Evolutionary conservation across 2,888 invertebrate genomes (phyloP), one percentile per base, ranked within the genome.

Genomic region (Zygothrica quintamaculata): DNA sequence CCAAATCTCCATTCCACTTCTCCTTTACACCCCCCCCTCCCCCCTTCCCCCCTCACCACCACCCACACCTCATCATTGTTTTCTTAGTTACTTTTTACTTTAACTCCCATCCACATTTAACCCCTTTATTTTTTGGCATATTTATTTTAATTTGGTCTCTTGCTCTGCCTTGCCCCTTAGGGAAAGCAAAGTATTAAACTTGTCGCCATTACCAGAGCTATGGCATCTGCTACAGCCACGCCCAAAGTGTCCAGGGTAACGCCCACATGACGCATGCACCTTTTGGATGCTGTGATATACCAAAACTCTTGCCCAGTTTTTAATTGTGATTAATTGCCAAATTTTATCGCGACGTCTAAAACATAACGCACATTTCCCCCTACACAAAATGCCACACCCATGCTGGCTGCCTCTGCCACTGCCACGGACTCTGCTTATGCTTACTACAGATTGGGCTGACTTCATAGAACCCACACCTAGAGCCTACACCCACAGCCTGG

Each of bases 141-240:
- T 72, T 75, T 82, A 68, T 82, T 82, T 77, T 65, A 75, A 75
- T 77, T 82, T 61, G 47, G 56, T 36, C 56, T 60, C 42, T n/a
- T 44, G 34, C 65, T 43, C 15, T 29, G 40, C 29, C 29, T 29
- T 33, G 44, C 47, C 55, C 66, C 16, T n/a, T 6, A 37, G 59
- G 57, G 56, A 44, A 40, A 26, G 34, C 50, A 69, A 79, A 84
- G 77, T 84, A 84, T 84, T 77, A 70, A 71, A 58, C 57, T 68
- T 71, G 69, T 68, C 71, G 68, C 57, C 56, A 44, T 67, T 56
- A 62, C 52, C 64, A 62, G 33, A 15, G 64, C 39, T 39, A 26
- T 9, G 33, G 31, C 61, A 62, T 31, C 65, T 53, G 53, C 25
- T 52, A 40, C 36, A 65, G 74, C 61, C 56, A 53, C 31, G 48